Evolutionary conservation across 2,888 invertebrate species (phyloP), one percentile per base, ranked within the genome.

Genomic region (Cheilosia impressa): DNA sequence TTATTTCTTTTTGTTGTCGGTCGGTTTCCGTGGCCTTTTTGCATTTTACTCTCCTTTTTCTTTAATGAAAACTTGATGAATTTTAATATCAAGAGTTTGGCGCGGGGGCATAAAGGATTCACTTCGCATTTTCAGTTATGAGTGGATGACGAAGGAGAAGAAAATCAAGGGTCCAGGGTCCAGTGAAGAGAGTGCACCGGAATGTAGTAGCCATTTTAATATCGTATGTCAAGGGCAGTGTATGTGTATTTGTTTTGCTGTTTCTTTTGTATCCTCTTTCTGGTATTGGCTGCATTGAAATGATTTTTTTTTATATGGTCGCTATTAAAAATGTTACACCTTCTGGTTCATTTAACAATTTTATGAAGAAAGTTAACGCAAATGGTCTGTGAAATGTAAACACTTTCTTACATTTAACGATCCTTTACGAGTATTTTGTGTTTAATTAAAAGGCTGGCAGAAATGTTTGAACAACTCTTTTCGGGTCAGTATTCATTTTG

Each of bases 61-160:
- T 80, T 58, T 80, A 81, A 76, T 85, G 84, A 81, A 84, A 85
- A 71, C 66, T 85, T 85, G 81, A 85, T 81, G 81, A 76, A 84
- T 85, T 85, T 85, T 85, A 76, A 80, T 76, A 75, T 81, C 73
- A 58, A 2, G 38, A 17, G 17, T 22, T n/a, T 9, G 60, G 52
- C 3, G 41, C 17, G 27, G 5, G 5, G n/a, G 55, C 65, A 72
- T 57, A 52, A 79, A 79, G 73, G 68, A 73, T 79, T 79, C 79
- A 38, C 55, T 66, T 68, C 7, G 57, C 17, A 50, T 69, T 63
- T 80, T 63, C 24, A 27, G 75, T 22, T 34, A 50, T 45, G 31
- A 69, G 69, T 71, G 58, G 58, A 50, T 34, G 38, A 71, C 45
- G 71, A 22, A 45, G 57, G 38, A 6, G 27, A 47, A 47, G 47